Conservation (phyloP, 2,113 vertebrate species). For the Trogon surrucura region DNA sequence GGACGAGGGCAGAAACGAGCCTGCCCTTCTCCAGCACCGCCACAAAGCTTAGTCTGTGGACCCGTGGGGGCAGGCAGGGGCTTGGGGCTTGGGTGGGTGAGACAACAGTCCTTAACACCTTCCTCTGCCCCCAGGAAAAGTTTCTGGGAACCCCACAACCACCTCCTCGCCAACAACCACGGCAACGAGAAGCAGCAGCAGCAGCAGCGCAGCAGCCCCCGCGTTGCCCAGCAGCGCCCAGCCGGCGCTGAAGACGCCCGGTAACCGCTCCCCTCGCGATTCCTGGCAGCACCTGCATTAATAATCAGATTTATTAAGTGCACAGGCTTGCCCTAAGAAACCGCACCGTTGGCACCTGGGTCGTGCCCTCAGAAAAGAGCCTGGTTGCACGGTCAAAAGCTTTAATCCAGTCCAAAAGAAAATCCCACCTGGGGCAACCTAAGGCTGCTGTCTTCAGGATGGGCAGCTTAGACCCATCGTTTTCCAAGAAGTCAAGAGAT, state of each 20-base stretch:
- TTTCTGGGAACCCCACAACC: rapidly evolving
- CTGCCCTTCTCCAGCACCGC: too few relatives aligned
- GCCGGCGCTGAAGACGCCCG: rapidly evolving
- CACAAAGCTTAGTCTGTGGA: background rate
- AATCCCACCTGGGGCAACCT: background rate
- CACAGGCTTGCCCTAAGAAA: background rate
- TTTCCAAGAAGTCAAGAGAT: background rate
- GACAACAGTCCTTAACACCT: background rate
- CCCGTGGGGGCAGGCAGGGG: too few relatives aligned
- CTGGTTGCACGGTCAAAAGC: background rate
- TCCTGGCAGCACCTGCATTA: rapidly evolving
- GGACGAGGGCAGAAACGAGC: background rate
- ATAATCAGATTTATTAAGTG: background rate
- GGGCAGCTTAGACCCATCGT: background rate
- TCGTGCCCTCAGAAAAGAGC: background rate
- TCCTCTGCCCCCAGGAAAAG: background rate
- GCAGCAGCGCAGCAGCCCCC: rapidly evolving
- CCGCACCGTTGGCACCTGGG: rapidly evolving
- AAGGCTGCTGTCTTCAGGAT: rapidly evolving
- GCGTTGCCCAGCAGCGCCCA: background rate
- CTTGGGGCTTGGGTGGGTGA: background rate
- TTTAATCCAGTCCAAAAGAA: background rate
- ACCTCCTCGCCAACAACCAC: rapidly evolving
- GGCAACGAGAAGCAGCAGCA: rapidly evolving
- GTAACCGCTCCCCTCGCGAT: background rate